Base-by-base conservation (phyloP, 53 echinoderm and acorn worm genomes). In the Paelopatides confundens region DNA sequence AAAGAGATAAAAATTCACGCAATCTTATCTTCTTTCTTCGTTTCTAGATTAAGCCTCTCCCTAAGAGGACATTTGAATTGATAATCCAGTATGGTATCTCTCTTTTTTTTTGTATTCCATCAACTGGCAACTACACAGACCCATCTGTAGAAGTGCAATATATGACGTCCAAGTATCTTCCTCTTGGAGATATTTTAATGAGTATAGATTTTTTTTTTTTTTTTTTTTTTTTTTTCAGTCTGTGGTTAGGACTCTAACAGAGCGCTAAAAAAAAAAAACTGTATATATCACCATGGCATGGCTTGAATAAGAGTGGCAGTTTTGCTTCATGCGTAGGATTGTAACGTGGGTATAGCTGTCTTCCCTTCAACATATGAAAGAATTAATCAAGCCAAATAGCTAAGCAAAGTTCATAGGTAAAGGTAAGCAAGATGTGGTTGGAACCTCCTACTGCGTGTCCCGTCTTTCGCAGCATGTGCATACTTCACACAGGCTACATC, bases 391-490 rank as follows among this genome's bases (percentile, higher is more conserved):
- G 74, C 40, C 27, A 74, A 74, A 35, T 46, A 36, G 39, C 18
- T 74, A 5, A 21, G 74, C 74, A 74, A 74, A 74, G 74, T 74
- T 74, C 74, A 74, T 31, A 67, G 35, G 43, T 58, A 58, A 23
- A n/a, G 58, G 58, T n/a, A 23, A 58, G 58, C 58, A 18, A 58
- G 15, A 58, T 58, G n/a, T 58, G 21, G 58, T 6, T 58, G 21
- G 58, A 21, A 58, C 15, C 24, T 6, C 58, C 26, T 58, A 58
- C 58, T 6, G n/a, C 24, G 58, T 21, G 58, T 58, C 21, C 58
- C 0, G 58, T 58, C 5, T 58, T 58, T 21, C 58, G 58, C 58
- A 58, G 58, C 58, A 58, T 58, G 58, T 21, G 58, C 58, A 58
- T 58, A 58, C 58, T 58, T 58, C 58, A 58, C 21, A 6, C 24